Base-by-base conservation (phyloP, 2,113 vertebrate species). In the Cryptotis parvus region DNA sequence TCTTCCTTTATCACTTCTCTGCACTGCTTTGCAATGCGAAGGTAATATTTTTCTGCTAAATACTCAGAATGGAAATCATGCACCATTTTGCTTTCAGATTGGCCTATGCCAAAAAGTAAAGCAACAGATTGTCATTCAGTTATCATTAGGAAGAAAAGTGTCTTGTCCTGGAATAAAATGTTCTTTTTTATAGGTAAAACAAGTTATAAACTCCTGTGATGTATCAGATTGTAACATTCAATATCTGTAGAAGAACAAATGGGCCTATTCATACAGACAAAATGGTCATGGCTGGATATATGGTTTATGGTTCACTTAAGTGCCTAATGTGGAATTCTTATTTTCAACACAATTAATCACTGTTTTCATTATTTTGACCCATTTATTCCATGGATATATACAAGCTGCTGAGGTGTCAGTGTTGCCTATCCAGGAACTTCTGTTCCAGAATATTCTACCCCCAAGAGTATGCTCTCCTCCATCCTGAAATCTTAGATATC, bases 121-220 rank as follows among this genome's bases (percentile, higher is more conserved):
- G 15, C 90, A 35, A 73, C 41, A 84, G 15, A 82, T 18, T 84
- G 26, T 69, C n/a, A 69, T 41, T 81, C 39, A 27, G 6, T 73
- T 95, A 41, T 91, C 84, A 86, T 80, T 91, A 37, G 69, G 14
- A 84, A 66, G 9, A 70, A 89, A 87, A 63, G 76, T 22, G 33
- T 58, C 11, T 35, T 68, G 39, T 76, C 27, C n/a, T 94, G 35
- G 15, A 72, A 90, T 74, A 90, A 81, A 49, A 49, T 49, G 45
- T 29, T 39, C 16, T 85, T n/a, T 37, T 10, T 9, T 20, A 39
- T n/a, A 77, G 69, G 65, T 43, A 87, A 76, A 76, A 83, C 31
- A 69, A 81, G 0, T 66, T 52, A 73, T 4, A 80, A 90, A 88
- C 15, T 35, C 27, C 24, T 73, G 0, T 49, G 9, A 37, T 11